Conservation (phyloP, 2,888 invertebrate species). For the Beris chalybata region DNA sequence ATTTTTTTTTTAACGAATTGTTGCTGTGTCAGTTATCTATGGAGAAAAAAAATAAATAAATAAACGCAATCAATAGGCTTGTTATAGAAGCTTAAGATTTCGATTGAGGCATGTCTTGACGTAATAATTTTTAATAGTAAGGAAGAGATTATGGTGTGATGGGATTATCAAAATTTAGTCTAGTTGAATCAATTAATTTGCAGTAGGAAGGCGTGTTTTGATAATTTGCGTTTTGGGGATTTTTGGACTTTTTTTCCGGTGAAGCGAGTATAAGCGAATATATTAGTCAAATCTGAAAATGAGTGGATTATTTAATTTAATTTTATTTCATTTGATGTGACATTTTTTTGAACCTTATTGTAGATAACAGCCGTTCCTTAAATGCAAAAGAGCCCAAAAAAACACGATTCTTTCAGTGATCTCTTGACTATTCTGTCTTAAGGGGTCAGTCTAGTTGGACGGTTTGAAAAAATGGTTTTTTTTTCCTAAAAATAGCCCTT, state of each 20-base stretch:
- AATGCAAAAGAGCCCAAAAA: no score
- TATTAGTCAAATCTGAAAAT: no score
- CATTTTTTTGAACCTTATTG: no score
- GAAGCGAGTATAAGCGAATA: no score
- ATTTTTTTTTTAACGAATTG: neutral
- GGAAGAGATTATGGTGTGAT: neutral
- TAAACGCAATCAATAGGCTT: neutral
- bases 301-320: no score
- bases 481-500: no score
- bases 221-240: neutral
- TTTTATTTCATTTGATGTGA: no score
- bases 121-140: neutral
- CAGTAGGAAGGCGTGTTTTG: neutral
- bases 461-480: no score
- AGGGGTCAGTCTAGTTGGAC: no score
- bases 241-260: neutral
- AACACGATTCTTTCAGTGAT: no score
- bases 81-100: neutral
- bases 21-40: slow-evolving; percentile 4
- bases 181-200: neutral
- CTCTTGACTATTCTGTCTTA: no score
- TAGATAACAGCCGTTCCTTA: no score
- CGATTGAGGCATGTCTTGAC: neutral
- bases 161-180: neutral
- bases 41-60: neutral